A percentile compares a stretch with the other conserved stretches of the same genome.
Conservation (phyloP, 2,888 invertebrate species). For the Cephus sareptanus region DNA sequence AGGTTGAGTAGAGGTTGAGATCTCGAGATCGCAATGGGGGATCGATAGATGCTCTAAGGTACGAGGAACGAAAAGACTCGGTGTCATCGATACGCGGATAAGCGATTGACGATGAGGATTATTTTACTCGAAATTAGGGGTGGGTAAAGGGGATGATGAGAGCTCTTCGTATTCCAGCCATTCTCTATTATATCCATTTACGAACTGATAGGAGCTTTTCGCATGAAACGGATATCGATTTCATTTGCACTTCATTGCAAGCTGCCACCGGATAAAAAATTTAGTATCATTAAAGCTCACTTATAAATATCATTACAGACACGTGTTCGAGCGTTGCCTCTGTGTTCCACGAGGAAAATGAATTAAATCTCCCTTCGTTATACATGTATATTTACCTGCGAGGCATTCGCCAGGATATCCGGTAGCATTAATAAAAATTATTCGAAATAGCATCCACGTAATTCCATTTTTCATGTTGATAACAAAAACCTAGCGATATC, state of each 20-base stretch:
- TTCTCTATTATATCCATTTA: background rate
- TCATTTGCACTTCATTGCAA: background rate
- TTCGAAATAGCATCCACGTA: background rate
- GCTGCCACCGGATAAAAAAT: background rate
- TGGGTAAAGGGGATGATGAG: background rate
- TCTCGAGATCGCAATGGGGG: background rate
- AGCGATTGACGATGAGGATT: background rate
- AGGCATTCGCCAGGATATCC: background rate
- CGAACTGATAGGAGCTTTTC: background rate
- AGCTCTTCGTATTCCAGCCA: background rate
- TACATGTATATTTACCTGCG: background rate
- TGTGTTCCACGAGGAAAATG: background rate
- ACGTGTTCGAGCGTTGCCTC: background rate
- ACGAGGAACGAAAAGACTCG: background rate
- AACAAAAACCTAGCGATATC: no score
- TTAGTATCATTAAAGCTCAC: background rate
- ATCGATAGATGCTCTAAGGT: conserved; percentile 13
- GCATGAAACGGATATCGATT: background rate
- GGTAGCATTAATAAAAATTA: background rate
- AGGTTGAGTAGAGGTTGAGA: background rate
- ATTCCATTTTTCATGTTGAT: no score
- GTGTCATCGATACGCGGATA: background rate
- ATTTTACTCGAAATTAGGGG: background rate
- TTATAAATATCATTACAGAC: background rate
- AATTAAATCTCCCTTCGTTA: background rate